A percentile compares a stretch with the other conserved stretches of the same genome.
Conservation (phyloP, 1,140 invertebrate species). For the Aphelenchoides besseyi region DNA sequence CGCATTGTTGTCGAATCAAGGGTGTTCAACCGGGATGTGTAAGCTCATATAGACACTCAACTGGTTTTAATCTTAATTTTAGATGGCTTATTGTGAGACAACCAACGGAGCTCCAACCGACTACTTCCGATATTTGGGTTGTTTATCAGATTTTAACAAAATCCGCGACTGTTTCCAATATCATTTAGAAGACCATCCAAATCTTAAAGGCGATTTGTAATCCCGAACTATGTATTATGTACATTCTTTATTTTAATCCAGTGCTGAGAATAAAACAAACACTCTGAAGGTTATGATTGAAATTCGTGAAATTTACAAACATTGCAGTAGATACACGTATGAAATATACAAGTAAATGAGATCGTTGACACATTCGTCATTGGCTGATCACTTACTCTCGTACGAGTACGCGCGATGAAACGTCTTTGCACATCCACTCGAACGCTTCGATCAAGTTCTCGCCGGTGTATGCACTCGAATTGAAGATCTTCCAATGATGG, state of each 20-base stretch:
- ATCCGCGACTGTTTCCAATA: slow-evolving; percentile 59
- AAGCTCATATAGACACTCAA: not conserved
- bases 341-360: not conserved
- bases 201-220: slow-evolving; percentile 55
- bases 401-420: slow-evolving; percentile 5
- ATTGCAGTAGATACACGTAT: slow-evolving; percentile 1
- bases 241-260: not conserved
- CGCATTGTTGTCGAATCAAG: slow-evolving; percentile 39
- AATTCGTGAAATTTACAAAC: too few species aligned
- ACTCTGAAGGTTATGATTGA: too few species aligned
- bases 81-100: slow-evolving; percentile 58
- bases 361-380: not conserved
- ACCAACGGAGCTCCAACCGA: slow-evolving; percentile 62
- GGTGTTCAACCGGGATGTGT: slow-evolving; percentile 52
- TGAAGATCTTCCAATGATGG: slow-evolving; percentile 43
- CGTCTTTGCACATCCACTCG: slow-evolving; percentile 75
- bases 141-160: slow-evolving; percentile 59
- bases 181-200: slow-evolving; percentile 53
- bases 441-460: slow-evolving; percentile 78
- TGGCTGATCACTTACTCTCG: not conserved
- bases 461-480: slow-evolving; percentile 47
- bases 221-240: not conserved
- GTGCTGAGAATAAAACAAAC: not conserved
- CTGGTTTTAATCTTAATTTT: slow-evolving; percentile 21
- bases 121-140: slow-evolving; percentile 56